A percentile compares a stretch with the other conserved stretches of the same genome.
phyloP scores from a whole-genome alignment of 2,797 vertebrate genomes.

The Eulemur albifrons region DNA sequence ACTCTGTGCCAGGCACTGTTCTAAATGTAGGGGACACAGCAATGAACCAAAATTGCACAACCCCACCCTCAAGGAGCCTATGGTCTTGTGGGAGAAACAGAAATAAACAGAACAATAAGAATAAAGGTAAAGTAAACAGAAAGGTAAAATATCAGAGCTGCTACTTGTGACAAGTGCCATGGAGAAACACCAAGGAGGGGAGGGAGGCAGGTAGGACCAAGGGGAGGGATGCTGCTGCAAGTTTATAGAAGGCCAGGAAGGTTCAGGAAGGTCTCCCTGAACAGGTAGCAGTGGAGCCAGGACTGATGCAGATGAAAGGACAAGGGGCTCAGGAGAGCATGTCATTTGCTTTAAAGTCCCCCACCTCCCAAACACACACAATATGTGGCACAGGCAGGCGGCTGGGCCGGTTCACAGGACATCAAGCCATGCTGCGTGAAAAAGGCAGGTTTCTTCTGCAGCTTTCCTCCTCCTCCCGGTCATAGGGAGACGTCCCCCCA shows the following conservation, averaged over 20 bases:
- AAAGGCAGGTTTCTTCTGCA: background rate
- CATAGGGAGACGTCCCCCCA: background rate
- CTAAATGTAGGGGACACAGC: too few relatives aligned
- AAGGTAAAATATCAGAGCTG: background rate
- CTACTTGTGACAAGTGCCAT: background rate
- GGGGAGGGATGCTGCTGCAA: too few relatives aligned
- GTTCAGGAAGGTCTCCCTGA: background rate
- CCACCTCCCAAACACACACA: too few relatives aligned
- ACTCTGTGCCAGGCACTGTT: background rate
- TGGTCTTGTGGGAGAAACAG: background rate
- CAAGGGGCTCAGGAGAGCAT: background rate
- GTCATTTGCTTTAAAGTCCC: too few relatives aligned
- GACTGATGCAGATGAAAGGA: background rate
- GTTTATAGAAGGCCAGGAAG: background rate
- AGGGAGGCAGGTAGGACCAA: too few relatives aligned
- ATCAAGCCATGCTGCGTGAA: background rate
- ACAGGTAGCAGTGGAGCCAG: background rate
- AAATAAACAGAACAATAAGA: too few relatives aligned
- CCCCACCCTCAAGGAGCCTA: background rate
- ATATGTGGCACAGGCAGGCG: background rate
- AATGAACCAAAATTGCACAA: background rate
- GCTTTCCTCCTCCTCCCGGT: background rate
- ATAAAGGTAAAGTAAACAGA: background rate
- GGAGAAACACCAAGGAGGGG: background rate
- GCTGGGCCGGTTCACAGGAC: background rate